Conservation (phyloP, 2,113 vertebrate genomes). For the Campylorhamphus procurvoides region DNA sequence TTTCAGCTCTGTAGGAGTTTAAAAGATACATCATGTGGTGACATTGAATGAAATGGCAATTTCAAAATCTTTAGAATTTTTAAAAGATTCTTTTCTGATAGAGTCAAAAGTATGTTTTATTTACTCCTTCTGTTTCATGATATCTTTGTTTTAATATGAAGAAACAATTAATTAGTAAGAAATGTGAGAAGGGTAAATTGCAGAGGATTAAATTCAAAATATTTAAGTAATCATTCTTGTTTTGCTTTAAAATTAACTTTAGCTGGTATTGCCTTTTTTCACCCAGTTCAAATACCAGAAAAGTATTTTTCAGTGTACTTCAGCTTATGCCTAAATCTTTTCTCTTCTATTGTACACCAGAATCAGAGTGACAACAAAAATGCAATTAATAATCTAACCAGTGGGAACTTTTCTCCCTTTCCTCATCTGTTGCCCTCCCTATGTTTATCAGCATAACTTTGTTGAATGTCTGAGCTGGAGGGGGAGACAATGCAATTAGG, state of each 20-base stretch:
- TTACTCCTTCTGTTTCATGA: not conserved
- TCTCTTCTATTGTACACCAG: not conserved
- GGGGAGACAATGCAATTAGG: not conserved
- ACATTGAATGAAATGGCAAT: not conserved
- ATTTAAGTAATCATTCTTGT: fast-evolving
- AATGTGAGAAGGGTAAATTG: not conserved
- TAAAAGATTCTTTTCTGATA: not conserved
- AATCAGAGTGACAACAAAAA: not conserved
- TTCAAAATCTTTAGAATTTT: not conserved
- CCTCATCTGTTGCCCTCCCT: not conserved
- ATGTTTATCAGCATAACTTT: not conserved
- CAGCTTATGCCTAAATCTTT: not conserved
- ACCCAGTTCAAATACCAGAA: not conserved
- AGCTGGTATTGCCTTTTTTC: not conserved
- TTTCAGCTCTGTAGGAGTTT: not conserved
- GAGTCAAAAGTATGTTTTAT: not conserved
- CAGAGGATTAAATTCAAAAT: not conserved
- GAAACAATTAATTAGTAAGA: not conserved
- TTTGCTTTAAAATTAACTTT: not conserved
- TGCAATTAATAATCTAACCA: not conserved
- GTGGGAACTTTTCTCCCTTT: not conserved
- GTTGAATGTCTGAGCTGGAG: not conserved
- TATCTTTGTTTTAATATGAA: not conserved
- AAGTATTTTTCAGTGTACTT: not conserved
- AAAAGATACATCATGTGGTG: not conserved